Conservation (phyloP, 2,797 vertebrate species). For the Enteromius argenteus region DNA sequence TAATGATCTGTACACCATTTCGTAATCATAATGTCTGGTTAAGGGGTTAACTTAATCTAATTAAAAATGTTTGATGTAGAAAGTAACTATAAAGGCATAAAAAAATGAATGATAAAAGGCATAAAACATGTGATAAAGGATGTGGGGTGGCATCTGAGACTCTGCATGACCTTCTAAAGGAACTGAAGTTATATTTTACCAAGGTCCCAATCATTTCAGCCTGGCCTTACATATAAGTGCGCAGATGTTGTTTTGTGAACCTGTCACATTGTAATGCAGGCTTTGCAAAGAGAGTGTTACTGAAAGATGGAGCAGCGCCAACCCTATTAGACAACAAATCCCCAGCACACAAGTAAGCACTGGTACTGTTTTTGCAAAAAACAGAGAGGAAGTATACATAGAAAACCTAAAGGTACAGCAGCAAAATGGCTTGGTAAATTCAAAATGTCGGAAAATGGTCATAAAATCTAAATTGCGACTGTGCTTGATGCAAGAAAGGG, state of each 20-base stretch:
- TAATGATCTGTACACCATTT: neutral
- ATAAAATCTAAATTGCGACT: too few species aligned
- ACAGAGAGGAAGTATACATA: neutral
- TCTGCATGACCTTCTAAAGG: neutral
- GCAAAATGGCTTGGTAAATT: neutral
- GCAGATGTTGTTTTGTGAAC: neutral
- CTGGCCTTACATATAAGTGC: neutral
- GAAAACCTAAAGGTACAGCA: neutral
- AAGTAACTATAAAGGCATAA: neutral
- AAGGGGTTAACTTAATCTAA: too few species aligned
- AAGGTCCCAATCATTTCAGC: constrained; percentile 1
- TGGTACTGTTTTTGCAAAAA: neutral
- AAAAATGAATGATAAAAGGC: neutral
- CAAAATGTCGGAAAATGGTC: neutral
- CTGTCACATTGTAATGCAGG: neutral
- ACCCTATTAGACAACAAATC: neutral
- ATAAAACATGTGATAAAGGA: neutral
- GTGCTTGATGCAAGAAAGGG: neutral
- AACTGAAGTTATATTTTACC: neutral
- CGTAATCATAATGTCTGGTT: neutral
- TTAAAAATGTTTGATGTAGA: neutral
- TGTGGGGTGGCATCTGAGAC: neutral
- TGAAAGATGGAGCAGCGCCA: constrained; percentile 7
- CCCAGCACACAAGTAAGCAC: neutral
- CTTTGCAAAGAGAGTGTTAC: constrained; percentile 1